These are phyloP conservation scores for Hippoglossus hippoglossus DNA, from an alignment of 2,797 vertebrate species.

Conservation along the genomic window DNA sequence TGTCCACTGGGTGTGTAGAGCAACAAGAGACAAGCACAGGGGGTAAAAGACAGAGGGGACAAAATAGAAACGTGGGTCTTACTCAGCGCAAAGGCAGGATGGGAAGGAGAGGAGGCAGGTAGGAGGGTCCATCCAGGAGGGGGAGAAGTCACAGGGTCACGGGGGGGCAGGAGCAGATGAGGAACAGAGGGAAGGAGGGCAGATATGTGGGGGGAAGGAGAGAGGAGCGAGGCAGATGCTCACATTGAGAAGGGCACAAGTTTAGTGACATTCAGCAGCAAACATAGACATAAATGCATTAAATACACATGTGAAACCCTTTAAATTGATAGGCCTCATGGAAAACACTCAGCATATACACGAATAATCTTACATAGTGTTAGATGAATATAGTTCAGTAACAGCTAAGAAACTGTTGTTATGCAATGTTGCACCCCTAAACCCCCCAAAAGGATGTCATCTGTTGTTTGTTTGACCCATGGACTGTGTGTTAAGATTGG, in stretches of 20 bases:
- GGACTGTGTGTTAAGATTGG: no score
- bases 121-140: conserved; percentile 50
- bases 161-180: conserved; percentile 30
- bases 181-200: conserved; percentile 11
- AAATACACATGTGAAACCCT: not conserved
- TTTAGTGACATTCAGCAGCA: conserved; percentile 27
- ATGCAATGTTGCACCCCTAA: no score
- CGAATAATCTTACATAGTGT: no score
- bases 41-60: conserved; percentile 30
- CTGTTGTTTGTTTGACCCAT: no score
- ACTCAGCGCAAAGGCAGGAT: conserved; percentile 66
- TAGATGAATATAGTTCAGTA: no score
- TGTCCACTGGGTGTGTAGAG: conserved; percentile 90
- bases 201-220: conserved; percentile 6
- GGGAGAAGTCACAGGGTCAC: conserved; percentile 41
- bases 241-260: conserved; percentile 38
- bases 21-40: conserved; percentile 76
- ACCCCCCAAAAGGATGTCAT: no score
- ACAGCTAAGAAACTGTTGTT: no score
- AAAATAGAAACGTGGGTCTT: conserved; percentile 65
- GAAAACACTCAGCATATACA: no score
- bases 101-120: conserved; percentile 60
- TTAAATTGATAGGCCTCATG: no score
- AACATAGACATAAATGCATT: conserved; percentile 1
- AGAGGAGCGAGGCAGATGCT: conserved; percentile 43